Percentiles rank a stretch among this genome's conserved stretches.
These are phyloP conservation scores for Acrocephalus scirpaceus DNA, from an alignment of 2,797 vertebrate genomes.

Conservation along the genomic window DNA sequence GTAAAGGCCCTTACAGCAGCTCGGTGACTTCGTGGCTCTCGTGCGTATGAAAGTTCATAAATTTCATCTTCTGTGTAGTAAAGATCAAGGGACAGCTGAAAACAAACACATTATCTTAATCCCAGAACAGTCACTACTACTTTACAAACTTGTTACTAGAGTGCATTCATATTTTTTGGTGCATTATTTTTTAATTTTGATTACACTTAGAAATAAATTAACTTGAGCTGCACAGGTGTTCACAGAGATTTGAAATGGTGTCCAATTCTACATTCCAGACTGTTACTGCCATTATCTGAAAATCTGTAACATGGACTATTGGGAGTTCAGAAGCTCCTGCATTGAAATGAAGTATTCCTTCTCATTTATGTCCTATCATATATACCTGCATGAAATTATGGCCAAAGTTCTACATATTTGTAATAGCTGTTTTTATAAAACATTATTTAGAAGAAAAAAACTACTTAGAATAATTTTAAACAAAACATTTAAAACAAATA, in stretches of 20 bases:
- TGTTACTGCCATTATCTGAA: background rate
- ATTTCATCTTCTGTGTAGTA: constrained; percentile 97
- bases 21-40: constrained; percentile 91
- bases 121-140: background rate
- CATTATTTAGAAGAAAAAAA: background rate
- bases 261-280: background rate
- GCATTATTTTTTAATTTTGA: background rate
- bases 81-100: constrained; percentile 92
- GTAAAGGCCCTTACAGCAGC: constrained; percentile 81
- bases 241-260: background rate
- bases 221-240: background rate
- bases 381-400: background rate
- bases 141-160: background rate
- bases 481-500: background rate
- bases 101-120: constrained; percentile 35
- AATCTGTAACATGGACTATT: background rate
- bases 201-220: background rate
- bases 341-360: background rate
- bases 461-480: background rate
- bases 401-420: background rate
- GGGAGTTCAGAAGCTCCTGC: background rate
- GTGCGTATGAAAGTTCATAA: constrained; percentile 94
- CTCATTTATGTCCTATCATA: background rate
- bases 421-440: background rate
- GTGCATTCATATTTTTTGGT: background rate